Percentiles rank a stretch among this genome's conserved stretches.
phyloP scores from a whole-genome alignment of 2,888 invertebrate species.

The Papilio gigon region DNA sequence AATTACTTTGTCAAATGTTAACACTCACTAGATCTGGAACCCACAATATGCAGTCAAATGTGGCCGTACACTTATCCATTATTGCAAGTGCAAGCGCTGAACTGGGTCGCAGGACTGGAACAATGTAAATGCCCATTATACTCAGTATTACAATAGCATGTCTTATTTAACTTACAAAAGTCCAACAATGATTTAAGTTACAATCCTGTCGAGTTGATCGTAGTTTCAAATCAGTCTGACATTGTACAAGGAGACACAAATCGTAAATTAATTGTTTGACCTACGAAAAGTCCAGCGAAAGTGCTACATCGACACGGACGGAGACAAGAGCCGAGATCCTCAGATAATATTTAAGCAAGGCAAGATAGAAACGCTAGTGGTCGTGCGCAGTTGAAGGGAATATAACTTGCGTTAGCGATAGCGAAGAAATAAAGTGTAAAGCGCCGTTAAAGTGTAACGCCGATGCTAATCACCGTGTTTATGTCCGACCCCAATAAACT shows the following conservation, averaged over 20 bases:
- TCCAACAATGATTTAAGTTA: too few species aligned
- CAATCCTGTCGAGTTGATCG: too few species aligned
- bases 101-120: too few species aligned
- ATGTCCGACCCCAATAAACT: slow-evolving; percentile 37
- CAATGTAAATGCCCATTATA: not conserved
- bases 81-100: too few species aligned
- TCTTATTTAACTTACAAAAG: not conserved
- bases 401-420: slow-evolving; percentile 9
- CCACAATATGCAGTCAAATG: too few species aligned
- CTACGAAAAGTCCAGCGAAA: not conserved
- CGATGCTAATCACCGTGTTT: slow-evolving; percentile 39
- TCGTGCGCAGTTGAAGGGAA: slow-evolving; percentile 44
- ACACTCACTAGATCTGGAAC: too few species aligned
- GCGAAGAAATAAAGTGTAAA: slow-evolving; percentile 11
- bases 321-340: not conserved
- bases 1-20: too few species aligned
- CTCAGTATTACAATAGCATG: not conserved
- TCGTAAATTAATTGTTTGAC: too few species aligned
- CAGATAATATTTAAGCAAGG: not conserved
- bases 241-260: too few species aligned
- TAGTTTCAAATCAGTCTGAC: too few species aligned
- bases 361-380: slow-evolving; percentile 13
- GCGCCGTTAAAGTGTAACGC: slow-evolving; percentile 46
- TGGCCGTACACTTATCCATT: too few species aligned
- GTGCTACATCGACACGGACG: too few species aligned